Evolutionary conservation across 2,888 invertebrate species (phyloP), one percentile per base, ranked within the genome.

Genomic region (Habrosyne pyritoides): DNA sequence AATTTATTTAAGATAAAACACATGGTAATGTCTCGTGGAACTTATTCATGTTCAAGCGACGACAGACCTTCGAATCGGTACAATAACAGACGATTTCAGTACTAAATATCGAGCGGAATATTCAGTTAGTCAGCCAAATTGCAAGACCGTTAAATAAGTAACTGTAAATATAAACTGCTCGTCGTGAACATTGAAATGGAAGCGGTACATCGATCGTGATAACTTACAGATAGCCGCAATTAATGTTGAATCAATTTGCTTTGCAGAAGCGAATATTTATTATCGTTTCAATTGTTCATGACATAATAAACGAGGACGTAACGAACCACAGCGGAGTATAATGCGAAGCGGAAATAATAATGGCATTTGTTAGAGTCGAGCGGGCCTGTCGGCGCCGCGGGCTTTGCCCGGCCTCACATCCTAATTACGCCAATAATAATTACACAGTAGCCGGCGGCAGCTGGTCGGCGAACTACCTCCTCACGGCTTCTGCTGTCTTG

Each of bases 381-480:
- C 73, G 76, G 76, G 74, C 69, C 73, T 73, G 82, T 77, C 84
- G 83, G 79, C 89, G 87, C 89, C 87, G 83, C 86, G 81, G 87
- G 87, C 84, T 64, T 63, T 68, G 80, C 75, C 77, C 82, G 79
- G 79, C 77, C 84, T 83, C 90, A 86, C 89, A 90, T 90, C 89
- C 91, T 91, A 90, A 91, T 91, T 91, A 90, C 86, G 87, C 86
- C 87, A 86, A 87, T 90, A 89, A 89, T 91, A 89, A 91, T 91
- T 90, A 89, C 84, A 83, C 84, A 81, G 85, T 83, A 86, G 86
- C 82, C 84, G 77, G 71, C 77, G 79, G 81, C 87, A 87, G 89
- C 86, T 84, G 75, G 54, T 67, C 56, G 66, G 52, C 70, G 59
- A 64, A 64, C 69, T 53, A 70, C 65, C 75, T 73, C 73, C 72